Base-by-base conservation (phyloP, 2,113 vertebrate genomes). In the Butorides virescens region DNA sequence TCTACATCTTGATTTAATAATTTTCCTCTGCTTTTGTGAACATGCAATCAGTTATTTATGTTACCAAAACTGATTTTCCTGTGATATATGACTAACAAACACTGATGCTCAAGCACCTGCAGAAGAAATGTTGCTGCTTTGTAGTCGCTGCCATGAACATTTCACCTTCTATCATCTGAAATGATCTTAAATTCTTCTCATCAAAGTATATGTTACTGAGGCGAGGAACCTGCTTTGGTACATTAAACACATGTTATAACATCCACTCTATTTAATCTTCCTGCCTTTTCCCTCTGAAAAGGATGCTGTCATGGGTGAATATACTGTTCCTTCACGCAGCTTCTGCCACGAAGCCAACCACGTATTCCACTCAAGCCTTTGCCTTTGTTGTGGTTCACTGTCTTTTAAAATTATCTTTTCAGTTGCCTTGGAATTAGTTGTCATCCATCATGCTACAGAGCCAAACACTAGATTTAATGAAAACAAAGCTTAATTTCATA, bases 141-240 rank as follows among this genome's bases (percentile, higher is more conserved):
- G 94, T 95, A 95, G 91, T 91, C 55, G 76, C 93, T 94, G 92
- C 96, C 91, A 90, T 83, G 84, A 96, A 91, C 81, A 67, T 85
- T 95, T 96, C 84, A 92, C 89, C 81, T 92, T 92, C 80, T 92
- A 87, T 90, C 74, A 29, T 91, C 77, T 79, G 55, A 90, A 95
- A 92, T 39, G 18, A 95, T 89, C 84, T 93, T 56, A 84, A 93
- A 95, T 85, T 97, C 82, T 94, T 93, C 86, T 84, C 79, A 94
- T 96, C 93, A 94, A 96, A 95, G 95, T 53, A n/a, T 20, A 25
- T 30, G 53, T 84, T 84, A 92, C 32, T 21, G 70, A 96, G 73
- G 84, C n/a, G 2, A 86, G 70, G 62, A 92, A 62, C 67, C 53
- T 95, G 46, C 83, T 66, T 85, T 5, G 68, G 89, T 58, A 91